Percentiles rank a stretch among this genome's conserved stretches.
Conservation (phyloP, 2,113 vertebrate genomes). For the Hippocampus mohnikei region DNA sequence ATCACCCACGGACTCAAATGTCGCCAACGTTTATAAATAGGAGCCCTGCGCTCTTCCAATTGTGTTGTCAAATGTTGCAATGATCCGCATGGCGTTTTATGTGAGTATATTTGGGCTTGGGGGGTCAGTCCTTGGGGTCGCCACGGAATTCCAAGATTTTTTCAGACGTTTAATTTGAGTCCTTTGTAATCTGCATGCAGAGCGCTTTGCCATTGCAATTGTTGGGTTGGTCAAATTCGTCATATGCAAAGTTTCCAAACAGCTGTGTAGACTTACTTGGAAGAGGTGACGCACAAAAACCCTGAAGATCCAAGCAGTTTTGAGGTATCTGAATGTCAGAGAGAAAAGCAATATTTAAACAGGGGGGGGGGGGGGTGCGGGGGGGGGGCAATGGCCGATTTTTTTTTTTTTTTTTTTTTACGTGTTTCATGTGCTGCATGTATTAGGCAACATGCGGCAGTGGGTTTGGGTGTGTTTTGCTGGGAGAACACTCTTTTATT, state of each 20-base stretch:
- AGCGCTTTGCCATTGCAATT: background rate
- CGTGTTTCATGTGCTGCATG: background rate
- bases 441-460: background rate
- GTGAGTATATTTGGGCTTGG: background rate
- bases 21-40: constrained; percentile 60
- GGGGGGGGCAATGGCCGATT: background rate
- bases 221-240: no score
- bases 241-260: background rate
- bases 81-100: background rate
- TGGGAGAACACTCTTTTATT: constrained; percentile 1
- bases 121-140: background rate
- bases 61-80: background rate
- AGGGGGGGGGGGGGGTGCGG: no score
- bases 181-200: background rate
- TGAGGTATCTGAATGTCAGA: constrained; percentile 69
- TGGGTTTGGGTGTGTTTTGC: background rate
- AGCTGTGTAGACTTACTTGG: constrained; percentile 76
- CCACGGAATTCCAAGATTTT: background rate
- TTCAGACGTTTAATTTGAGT: background rate
- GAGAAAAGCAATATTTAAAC: background rate
- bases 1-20: constrained; percentile 65
- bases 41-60: constrained; percentile 5
- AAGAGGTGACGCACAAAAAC: constrained; percentile 67
- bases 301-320: constrained; percentile 62
- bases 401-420: background rate